Base-by-base conservation (phyloP, 2,113 vertebrate species). In the Macquaria ambigua region DNA sequence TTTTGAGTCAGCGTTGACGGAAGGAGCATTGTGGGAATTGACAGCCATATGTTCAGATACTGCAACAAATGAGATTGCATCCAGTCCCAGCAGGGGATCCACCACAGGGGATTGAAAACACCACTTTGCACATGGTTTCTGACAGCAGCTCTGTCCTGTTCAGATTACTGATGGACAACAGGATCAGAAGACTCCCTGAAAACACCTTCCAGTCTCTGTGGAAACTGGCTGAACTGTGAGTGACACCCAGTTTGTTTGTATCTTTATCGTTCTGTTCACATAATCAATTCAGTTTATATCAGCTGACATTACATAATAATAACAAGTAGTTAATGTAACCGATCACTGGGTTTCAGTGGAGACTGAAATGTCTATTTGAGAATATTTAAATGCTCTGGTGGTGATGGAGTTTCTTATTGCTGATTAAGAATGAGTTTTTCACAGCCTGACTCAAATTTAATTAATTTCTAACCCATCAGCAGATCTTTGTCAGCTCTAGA, bases 131-230 rank as follows among this genome's bases (percentile, higher is more conserved):
- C 14, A 16, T 7, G 3, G 21, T 76, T 64, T 62, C 82, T 90
- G 59, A 90, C 77, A 15, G 31, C 55, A 73, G 21, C 46, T 90
- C n/a, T 83, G 34, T 77, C 43, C 43, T 83, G 10, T 87, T 53
- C 82, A 93, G 93, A 39, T 95, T 95, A 86, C 91, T 97, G 86
- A 95, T 93, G 88, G 92, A 93, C 95, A 97, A 97, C 95, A 79
- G 90, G 94, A 96, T 97, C 94, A 74, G 4, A 46, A 91, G 85
- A 64, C 79, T 97, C 84, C 94, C 95, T 77, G 96, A 95, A 93
- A 96, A 96, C 92, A 95, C 87, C 31, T 97, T 97, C 92, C 94
- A 95, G 82, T 95, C 95, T 84, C 93, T 97, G 88, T 94, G 94
- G 94, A 91, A 94, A 86, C 91, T 96, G 83, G 94, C 86, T 62